Percentiles rank a stretch among this genome's conserved stretches.
phyloP scores from a whole-genome alignment of 2,113 vertebrate genomes.

The Struthidea cinerea region DNA sequence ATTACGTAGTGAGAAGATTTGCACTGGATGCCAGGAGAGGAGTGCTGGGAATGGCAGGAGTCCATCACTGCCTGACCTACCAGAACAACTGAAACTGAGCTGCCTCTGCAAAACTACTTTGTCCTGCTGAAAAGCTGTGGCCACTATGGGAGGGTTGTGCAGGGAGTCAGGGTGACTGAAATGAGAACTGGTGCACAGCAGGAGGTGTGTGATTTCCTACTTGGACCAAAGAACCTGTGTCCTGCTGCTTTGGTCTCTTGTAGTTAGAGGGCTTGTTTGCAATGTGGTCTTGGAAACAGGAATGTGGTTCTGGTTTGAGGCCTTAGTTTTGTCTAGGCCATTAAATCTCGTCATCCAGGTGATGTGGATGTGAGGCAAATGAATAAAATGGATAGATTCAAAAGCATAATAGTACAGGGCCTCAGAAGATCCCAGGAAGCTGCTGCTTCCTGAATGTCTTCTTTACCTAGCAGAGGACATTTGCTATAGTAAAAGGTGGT shows the following conservation, averaged over 20 bases:
- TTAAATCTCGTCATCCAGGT: background rate
- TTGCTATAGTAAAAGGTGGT: background rate
- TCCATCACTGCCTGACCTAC: background rate
- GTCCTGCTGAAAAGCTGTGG: background rate
- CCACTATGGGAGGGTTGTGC: background rate
- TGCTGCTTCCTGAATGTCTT: background rate
- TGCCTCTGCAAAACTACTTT: background rate
- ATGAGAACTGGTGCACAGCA: background rate
- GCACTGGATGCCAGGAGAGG: background rate
- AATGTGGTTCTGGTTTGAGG: background rate
- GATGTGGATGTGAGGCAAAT: background rate
- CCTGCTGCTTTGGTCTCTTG: background rate
- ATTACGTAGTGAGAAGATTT: background rate
- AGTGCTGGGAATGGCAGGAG: background rate
- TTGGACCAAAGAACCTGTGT: background rate
- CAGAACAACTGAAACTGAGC: background rate
- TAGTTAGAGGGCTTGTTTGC: background rate
- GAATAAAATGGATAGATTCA: background rate
- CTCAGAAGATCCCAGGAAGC: background rate
- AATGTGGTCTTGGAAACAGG: background rate
- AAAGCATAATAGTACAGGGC: background rate
- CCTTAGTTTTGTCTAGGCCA: background rate
- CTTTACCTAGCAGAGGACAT: background rate
- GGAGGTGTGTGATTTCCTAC: fast-evolving
- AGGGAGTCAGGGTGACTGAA: background rate